Percentiles rank a stretch among this genome's conserved stretches.
Evolutionary conservation across 2,797 vertebrate species (phyloP).

Genomic region (Hylomyscus alleni): DNA sequence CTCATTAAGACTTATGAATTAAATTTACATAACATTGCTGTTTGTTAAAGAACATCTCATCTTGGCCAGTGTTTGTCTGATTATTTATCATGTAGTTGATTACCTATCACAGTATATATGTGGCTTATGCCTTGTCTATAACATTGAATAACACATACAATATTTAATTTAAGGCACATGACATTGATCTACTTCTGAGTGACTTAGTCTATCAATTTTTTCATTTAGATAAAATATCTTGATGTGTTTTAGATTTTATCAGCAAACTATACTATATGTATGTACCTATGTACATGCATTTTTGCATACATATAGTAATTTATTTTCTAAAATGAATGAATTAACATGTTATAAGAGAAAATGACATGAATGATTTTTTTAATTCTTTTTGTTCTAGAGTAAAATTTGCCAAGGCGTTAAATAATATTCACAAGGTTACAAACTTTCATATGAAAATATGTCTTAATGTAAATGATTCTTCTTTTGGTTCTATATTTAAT

Average conservation of each 20-base stretch:
- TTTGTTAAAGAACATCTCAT: not conserved
- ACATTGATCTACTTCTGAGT: not conserved
- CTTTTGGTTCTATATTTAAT: not conserved
- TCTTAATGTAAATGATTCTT: not conserved
- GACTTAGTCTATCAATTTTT: not conserved
- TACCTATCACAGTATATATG: not conserved
- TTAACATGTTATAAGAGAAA: not conserved
- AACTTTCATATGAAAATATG: not conserved
- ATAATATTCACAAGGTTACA: not conserved
- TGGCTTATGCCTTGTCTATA: not conserved
- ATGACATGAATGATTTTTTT: not conserved
- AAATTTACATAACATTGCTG: not conserved
- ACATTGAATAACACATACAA: not conserved
- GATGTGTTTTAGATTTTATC: not conserved
- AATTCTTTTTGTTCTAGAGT: not conserved
- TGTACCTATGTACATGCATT: not conserved
- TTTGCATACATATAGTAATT: not conserved
- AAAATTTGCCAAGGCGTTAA: not conserved
- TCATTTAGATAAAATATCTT: not conserved
- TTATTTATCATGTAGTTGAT: not conserved
- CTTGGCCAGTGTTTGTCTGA: not conserved
- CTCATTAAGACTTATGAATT: not conserved
- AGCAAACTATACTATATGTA: not conserved
- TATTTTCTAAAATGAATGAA: not conserved
- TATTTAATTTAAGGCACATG: not conserved